A percentile compares a stretch with the other conserved stretches of the same genome.
Conservation (phyloP, 30 jellyfish, hydroid and myxozoan species). For the Chrysaora quinquecirrha region DNA sequence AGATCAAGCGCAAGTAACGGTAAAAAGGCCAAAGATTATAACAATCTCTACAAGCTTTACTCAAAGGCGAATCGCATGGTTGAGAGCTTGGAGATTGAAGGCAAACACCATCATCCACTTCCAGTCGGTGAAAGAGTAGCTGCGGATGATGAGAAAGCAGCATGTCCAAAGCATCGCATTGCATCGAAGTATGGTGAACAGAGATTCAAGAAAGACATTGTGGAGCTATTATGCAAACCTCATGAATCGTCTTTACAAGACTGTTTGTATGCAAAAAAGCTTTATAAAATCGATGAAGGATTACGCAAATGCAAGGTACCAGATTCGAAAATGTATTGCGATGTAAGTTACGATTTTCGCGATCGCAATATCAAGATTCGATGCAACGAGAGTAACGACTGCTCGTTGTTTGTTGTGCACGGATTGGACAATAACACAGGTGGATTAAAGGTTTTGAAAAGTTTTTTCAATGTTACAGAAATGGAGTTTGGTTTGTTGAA, state of each 20-base stretch:
- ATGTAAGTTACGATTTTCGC: not conserved
- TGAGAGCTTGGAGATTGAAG: too few relatives aligned
- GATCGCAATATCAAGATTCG: not conserved
- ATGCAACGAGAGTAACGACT: not conserved
- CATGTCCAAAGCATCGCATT: not conserved
- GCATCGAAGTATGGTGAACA: not conserved
- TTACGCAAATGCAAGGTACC: slow-evolving; percentile 49
- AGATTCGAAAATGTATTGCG: slow-evolving; percentile 16
- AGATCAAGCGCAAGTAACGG: too few relatives aligned
- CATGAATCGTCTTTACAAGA: slow-evolving; percentile 59
- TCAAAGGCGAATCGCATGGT: too few relatives aligned
- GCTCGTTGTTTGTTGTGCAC: not conserved
- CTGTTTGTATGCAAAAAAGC: slow-evolving; percentile 54
- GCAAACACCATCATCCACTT: too few relatives aligned
- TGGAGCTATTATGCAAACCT: slow-evolving; percentile 53
- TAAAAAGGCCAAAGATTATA: too few relatives aligned
- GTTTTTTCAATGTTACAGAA: not conserved
- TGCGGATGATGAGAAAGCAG: not conserved
- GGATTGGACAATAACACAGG: slow-evolving; percentile 12
- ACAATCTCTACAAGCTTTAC: too few relatives aligned
- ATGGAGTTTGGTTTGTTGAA: slow-evolving; percentile 4
- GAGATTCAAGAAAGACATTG: not conserved
- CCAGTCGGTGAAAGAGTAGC: not conserved
- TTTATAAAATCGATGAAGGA: slow-evolving; percentile 30
- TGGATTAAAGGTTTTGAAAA: not conserved